Evolutionary conservation across 2,888 invertebrate species (phyloP).

Genomic region (Fragum fragum): DNA sequence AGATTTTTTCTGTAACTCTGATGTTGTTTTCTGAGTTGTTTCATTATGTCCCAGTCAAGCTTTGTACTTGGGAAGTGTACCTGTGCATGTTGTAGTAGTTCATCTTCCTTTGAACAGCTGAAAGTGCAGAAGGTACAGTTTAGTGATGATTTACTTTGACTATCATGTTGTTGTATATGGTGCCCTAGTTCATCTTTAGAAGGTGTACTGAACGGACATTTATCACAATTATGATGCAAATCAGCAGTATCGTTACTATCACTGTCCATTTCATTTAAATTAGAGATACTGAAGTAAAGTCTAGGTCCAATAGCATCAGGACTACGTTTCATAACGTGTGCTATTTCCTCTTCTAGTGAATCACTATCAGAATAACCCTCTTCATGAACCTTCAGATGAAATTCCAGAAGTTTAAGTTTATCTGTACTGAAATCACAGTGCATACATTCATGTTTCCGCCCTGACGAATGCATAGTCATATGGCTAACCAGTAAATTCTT

Average conservation of each 20-base stretch:
- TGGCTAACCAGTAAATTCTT: constrained; percentile 69
- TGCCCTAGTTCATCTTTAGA: constrained; percentile 72
- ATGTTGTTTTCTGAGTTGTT: constrained; percentile 58
- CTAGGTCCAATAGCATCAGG: constrained; percentile 70
- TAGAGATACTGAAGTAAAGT: constrained; percentile 66
- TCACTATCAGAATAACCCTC: constrained; percentile 59
- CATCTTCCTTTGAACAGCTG: constrained; percentile 71
- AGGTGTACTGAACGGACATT: constrained; percentile 80
- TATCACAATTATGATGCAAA: constrained; percentile 77
- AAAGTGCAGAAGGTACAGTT: constrained; percentile 82
- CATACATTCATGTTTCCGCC: constrained; percentile 69
- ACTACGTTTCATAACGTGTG: constrained; percentile 57
- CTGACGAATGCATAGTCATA: constrained; percentile 72
- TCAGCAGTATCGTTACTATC: constrained; percentile 59
- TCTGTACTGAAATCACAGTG: constrained; percentile 74
- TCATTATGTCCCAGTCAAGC: constrained; percentile 70
- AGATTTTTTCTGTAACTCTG: constrained; percentile 57
- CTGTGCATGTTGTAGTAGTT: constrained; percentile 75
- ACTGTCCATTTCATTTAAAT: constrained; percentile 58
- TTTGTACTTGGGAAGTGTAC: constrained; percentile 80
- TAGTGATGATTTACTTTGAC: constrained; percentile 57
- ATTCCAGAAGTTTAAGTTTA: constrained; percentile 57
- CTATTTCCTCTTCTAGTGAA: constrained; percentile 57
- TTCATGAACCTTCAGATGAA: constrained; percentile 68
- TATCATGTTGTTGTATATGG: constrained; percentile 76